Conservation (phyloP, 2,888 invertebrate species). For the Antheraea yamamai region DNA sequence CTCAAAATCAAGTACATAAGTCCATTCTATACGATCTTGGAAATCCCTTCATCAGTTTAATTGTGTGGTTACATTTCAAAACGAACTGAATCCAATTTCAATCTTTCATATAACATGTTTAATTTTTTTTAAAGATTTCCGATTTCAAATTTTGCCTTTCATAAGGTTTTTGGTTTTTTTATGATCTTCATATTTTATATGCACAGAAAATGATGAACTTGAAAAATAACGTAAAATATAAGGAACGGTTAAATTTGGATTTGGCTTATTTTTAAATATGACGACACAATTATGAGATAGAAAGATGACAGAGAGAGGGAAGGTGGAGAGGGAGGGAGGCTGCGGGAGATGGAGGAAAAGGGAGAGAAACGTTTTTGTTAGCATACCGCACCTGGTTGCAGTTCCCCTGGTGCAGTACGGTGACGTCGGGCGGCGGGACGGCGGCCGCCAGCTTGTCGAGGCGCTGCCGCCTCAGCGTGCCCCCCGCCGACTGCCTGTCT, state of each 20-base stretch:
- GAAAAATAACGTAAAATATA: too few relatives aligned
- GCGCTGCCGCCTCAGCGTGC: constrained; percentile 69
- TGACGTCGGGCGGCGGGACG: constrained; percentile 77
- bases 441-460: constrained; percentile 76
- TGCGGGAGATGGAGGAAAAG: too few relatives aligned
- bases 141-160: too few relatives aligned
- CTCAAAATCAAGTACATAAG: not conserved
- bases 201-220: too few relatives aligned
- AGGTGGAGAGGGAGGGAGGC: not conserved
- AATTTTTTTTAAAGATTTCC: too few relatives aligned
- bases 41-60: not conserved
- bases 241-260: too few relatives aligned
- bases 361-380: not conserved
- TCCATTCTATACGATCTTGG: not conserved
- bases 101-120: too few relatives aligned
- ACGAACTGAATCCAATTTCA: too few relatives aligned
- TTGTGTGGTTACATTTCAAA: not conserved
- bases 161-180: too few relatives aligned
- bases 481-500: constrained; percentile 72
- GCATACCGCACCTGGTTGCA: constrained; percentile 64
- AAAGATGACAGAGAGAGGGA: not conserved
- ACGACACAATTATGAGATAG: too few relatives aligned
- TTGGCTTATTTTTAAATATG: too few relatives aligned
- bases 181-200: too few relatives aligned
- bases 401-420: constrained; percentile 75